Evolutionary conservation across 2,113 vertebrate species (phyloP).

Genomic region (Pantherophis guttatus): DNA sequence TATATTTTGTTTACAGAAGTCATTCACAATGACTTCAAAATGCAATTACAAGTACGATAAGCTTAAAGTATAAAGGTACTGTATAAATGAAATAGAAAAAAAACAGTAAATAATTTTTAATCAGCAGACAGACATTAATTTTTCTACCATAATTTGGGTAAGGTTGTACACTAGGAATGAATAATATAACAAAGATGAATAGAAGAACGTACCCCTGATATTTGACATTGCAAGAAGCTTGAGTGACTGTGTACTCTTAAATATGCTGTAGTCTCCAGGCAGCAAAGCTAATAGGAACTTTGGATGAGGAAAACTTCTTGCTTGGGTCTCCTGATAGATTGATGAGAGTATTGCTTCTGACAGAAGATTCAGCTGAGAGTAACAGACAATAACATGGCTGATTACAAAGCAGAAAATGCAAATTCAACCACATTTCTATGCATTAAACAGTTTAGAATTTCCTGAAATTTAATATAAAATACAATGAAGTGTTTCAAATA

Average conservation of each 20-base stretch:
- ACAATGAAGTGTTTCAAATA: conserved; percentile 75
- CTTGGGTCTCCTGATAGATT: conserved; percentile 58
- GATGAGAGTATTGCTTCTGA: conserved; percentile 71
- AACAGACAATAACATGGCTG: conserved; percentile 76
- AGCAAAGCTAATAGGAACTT: conserved; percentile 5
- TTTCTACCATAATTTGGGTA: background rate
- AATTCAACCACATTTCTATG: conserved; percentile 74
- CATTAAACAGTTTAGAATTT: conserved; percentile 70
- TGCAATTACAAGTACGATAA: background rate
- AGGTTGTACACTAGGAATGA: background rate
- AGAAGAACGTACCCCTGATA: background rate
- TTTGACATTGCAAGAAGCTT: conserved; percentile 25
- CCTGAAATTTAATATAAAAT: conserved; percentile 73
- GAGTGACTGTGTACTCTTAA: conserved; percentile 4
- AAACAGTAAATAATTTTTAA: background rate
- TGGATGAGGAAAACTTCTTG: conserved; percentile 25
- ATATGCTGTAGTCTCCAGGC: conserved; percentile 26
- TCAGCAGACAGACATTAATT: background rate
- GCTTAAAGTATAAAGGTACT: background rate
- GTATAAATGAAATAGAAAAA: background rate
- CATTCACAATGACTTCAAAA: background rate
- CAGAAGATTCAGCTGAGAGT: conserved; percentile 68
- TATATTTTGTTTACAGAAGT: background rate
- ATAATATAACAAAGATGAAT: background rate
- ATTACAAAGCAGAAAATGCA: conserved; percentile 72